Conservation (phyloP, 2,888 invertebrate species). For the Hyposoter dolosus region DNA sequence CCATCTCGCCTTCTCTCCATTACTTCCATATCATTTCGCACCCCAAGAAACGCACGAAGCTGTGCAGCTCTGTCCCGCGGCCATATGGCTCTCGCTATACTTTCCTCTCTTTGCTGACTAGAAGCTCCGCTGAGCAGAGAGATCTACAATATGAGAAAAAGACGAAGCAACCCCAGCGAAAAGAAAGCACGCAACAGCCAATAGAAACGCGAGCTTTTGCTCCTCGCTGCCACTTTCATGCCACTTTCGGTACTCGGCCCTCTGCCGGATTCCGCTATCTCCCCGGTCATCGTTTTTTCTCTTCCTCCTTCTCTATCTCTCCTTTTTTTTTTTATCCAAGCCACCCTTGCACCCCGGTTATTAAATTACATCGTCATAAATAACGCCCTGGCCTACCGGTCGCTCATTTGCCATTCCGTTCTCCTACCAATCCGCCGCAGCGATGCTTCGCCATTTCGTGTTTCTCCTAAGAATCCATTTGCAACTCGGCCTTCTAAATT, state of each 20-base stretch:
- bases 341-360: constrained; percentile 77
- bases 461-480: constrained; percentile 64
- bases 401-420: constrained; percentile 78
- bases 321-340: constrained; percentile 33
- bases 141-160: constrained; percentile 27
- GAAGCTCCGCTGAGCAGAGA: constrained; percentile 62
- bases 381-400: constrained; percentile 77
- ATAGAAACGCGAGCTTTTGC: constrained; percentile 53
- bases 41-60: constrained; percentile 76
- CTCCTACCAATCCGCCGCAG: constrained; percentile 59
- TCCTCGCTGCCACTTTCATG: constrained; percentile 81
- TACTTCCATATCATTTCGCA: constrained; percentile 85
- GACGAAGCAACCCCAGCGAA: constrained; percentile 53
- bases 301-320: neutral
- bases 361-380: constrained; percentile 84
- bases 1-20: constrained; percentile 76
- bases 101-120: constrained; percentile 66
- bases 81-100: constrained; percentile 79
- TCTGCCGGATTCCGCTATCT: constrained; percentile 68
- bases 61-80: constrained; percentile 64
- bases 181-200: constrained; percentile 64
- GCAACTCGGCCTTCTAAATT: constrained; percentile 62
- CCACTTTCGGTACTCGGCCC: constrained; percentile 79
- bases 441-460: constrained; percentile 62
- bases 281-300: constrained; percentile 74